These are phyloP conservation scores for Dendrocincla tyrannina DNA, from an alignment of 2,797 vertebrate genomes.

Conservation along the genomic window DNA sequence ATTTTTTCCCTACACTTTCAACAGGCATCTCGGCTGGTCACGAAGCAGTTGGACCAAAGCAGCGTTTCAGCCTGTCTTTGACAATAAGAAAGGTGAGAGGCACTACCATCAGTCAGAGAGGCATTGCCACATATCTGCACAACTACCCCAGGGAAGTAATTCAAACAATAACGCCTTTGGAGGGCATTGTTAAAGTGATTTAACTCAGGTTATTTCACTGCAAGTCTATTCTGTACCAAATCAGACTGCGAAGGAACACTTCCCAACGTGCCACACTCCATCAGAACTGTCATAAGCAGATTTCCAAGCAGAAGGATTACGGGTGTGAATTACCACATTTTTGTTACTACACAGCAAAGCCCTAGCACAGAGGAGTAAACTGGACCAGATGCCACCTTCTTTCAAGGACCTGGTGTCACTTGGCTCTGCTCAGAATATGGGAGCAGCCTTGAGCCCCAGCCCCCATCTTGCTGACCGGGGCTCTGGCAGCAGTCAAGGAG, in stretches of 20 bases:
- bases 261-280: not conserved
- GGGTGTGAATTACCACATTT: not conserved
- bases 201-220: not conserved
- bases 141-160: not conserved
- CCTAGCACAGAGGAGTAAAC: not conserved
- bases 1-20: not conserved
- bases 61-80: not conserved
- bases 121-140: not conserved
- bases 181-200: not conserved
- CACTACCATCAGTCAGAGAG: not conserved
- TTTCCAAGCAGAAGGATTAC: not conserved
- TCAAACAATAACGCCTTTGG: not conserved
- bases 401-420: not conserved
- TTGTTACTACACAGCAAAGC: not conserved
- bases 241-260: not conserved
- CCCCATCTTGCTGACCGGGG: not conserved
- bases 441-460: not conserved
- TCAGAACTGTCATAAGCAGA: not conserved
- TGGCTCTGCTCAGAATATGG: not conserved
- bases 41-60: not conserved
- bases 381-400: not conserved
- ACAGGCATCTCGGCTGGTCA: not conserved
- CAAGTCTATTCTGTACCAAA: not conserved
- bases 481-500: not conserved
- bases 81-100: not conserved